phyloP scores from a whole-genome alignment of 2,888 invertebrate genomes.

The Isotomurus palustris region DNA sequence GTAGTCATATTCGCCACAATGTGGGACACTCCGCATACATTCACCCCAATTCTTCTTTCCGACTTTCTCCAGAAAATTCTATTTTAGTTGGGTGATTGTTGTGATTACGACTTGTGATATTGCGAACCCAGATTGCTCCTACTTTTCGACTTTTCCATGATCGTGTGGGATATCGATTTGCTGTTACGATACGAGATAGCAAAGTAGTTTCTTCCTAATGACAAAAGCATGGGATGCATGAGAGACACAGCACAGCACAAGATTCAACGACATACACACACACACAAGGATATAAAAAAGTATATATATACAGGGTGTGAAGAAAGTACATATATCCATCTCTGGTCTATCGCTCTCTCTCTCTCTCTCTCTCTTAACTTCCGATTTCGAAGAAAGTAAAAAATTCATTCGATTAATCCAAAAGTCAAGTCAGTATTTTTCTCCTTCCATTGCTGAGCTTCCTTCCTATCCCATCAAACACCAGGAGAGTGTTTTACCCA shows the following conservation, averaged over 20 bases:
- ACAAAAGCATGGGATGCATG: too few species aligned
- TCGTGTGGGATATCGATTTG: neutral
- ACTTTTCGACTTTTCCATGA: neutral
- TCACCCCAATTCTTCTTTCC: neutral
- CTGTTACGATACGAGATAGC: too few species aligned
- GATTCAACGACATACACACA: too few species aligned
- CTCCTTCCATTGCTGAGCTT: neutral
- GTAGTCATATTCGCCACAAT: neutral
- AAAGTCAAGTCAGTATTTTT: conserved; percentile 19
- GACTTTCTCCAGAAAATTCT: conserved; percentile 9
- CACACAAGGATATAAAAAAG: too few species aligned
- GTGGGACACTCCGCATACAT: neutral
- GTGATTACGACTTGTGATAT: conserved; percentile 2
- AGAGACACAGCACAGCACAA: too few species aligned
- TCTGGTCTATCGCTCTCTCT: neutral
- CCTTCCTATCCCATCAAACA: neutral
- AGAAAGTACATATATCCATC: too few species aligned
- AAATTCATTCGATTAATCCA: conserved; percentile 28
- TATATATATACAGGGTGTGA: too few species aligned
- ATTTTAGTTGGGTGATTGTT: neutral
- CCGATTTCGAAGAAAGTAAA: conserved; percentile 10
- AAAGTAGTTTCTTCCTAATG: too few species aligned
- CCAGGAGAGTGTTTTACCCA: neutral
- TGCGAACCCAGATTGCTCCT: too few species aligned
- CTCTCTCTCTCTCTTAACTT: neutral